phyloP scores from a whole-genome alignment of 2,888 invertebrate species.

The Liodrosophila aerea region DNA sequence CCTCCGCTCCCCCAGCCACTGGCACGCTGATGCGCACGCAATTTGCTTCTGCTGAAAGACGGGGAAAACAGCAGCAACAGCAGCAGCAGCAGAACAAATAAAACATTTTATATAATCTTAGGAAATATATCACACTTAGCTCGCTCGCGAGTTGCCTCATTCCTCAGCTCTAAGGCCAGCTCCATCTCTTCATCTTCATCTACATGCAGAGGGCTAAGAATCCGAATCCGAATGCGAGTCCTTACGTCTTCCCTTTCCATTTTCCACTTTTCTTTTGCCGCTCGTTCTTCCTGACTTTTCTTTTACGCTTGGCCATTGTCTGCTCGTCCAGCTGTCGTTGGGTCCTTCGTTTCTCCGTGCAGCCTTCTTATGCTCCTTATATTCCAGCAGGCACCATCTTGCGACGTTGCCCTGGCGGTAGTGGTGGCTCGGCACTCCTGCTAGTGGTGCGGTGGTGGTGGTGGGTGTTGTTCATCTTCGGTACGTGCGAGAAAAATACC shows the following conservation, averaged over 20 bases:
- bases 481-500: constrained; percentile 79
- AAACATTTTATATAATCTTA: constrained; percentile 82
- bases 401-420: constrained; percentile 37
- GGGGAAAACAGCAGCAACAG: constrained; percentile 28
- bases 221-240: constrained; percentile 55
- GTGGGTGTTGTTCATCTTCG: constrained; percentile 77
- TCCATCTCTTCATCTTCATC: constrained; percentile 47
- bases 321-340: constrained; percentile 50
- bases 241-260: constrained; percentile 5
- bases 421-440: constrained; percentile 6
- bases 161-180: background rate
- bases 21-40: constrained; percentile 63
- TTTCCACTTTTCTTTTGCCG: constrained; percentile 29
- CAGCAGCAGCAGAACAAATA: constrained; percentile 73
- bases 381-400: constrained; percentile 71
- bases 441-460: constrained; percentile 43
- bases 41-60: constrained; percentile 59
- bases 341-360: constrained; percentile 25
- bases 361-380: constrained; percentile 23
- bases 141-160: constrained; percentile 51
- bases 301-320: constrained; percentile 47
- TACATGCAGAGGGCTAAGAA: constrained; percentile 35
- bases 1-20: background rate
- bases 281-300: constrained; percentile 17
- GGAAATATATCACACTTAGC: constrained; percentile 83